Conservation (phyloP, 2,888 invertebrate species). For the Mythimna lalbum region DNA sequence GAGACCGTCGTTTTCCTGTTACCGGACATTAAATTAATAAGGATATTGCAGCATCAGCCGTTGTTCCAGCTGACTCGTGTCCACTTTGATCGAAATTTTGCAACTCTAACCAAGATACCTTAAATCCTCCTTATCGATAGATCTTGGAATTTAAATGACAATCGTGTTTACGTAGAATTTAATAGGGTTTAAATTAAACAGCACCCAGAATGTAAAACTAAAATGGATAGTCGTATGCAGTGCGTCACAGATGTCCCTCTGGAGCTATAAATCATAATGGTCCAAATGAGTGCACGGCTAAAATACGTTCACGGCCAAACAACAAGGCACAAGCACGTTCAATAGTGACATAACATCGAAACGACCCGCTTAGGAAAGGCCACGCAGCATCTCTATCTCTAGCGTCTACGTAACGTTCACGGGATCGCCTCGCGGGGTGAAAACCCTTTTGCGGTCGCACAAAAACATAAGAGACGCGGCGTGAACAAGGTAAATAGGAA, state of each 20-base stretch:
- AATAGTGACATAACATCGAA: slow-evolving; percentile 88
- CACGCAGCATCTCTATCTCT: slow-evolving; percentile 89
- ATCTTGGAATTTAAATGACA: background rate
- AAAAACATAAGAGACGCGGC: slow-evolving; percentile 83
- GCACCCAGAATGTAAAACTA: slow-evolving; percentile 4
- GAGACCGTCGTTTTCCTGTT: background rate
- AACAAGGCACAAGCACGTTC: slow-evolving; percentile 84
- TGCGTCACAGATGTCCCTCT: slow-evolving; percentile 69
- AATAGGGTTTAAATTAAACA: slow-evolving; percentile 12
- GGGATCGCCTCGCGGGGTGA: slow-evolving; percentile 84
- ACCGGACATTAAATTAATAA: background rate
- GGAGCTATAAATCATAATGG: slow-evolving; percentile 73
- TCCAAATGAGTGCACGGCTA: slow-evolving; percentile 76
- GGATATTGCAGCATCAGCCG: background rate
- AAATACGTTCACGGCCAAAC: slow-evolving; percentile 86
- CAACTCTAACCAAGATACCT: background rate
- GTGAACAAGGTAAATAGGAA: slow-evolving; percentile 84
- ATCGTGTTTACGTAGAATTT: background rate
- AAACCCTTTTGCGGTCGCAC: slow-evolving; percentile 85
- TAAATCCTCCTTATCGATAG: background rate
- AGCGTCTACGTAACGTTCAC: slow-evolving; percentile 82
- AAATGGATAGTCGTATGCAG: slow-evolving; percentile 33
- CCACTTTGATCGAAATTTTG: background rate
- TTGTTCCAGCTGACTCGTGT: background rate
- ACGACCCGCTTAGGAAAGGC: slow-evolving; percentile 83